Evolutionary conservation across 2,888 invertebrate genomes (phyloP).

Genomic region (Epirrhoe tristata): DNA sequence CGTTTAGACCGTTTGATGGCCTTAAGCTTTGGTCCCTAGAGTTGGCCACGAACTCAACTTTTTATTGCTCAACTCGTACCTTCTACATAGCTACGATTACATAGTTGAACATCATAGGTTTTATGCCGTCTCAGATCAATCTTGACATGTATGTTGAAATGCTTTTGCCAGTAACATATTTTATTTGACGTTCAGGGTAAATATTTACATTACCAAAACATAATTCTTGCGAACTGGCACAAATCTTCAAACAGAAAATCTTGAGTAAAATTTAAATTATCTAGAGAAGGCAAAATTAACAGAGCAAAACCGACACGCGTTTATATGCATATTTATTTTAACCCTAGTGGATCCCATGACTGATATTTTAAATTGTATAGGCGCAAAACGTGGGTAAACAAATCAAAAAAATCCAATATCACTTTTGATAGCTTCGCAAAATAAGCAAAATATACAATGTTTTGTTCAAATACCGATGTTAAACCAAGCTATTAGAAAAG

Average conservation of each 20-base stretch:
- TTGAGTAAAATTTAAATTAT: not conserved
- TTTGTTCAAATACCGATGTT: not conserved
- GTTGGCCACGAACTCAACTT: conserved; percentile 1
- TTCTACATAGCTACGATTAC: not conserved
- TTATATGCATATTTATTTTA: not conserved
- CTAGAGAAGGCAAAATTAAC: not conserved
- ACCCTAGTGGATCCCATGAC: not conserved
- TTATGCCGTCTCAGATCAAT: not conserved
- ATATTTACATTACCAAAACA: conserved; percentile 1
- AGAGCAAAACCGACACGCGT: not conserved
- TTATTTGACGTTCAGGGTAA: not conserved
- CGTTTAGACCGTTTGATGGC: not conserved
- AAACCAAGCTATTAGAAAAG: not conserved
- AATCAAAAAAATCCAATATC: not conserved
- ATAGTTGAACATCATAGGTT: not conserved
- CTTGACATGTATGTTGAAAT: not conserved
- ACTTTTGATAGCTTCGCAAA: not conserved
- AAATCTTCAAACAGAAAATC: not conserved
- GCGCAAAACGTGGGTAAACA: not conserved
- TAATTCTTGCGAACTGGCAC: not conserved
- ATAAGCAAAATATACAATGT: not conserved
- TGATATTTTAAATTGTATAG: not conserved
- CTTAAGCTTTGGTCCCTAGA: not conserved
- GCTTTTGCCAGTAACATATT: not conserved
- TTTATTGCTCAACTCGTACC: not conserved